Evolutionary conservation across 2,888 invertebrate species (phyloP).

Genomic region (Cecidostiba fungosa): DNA sequence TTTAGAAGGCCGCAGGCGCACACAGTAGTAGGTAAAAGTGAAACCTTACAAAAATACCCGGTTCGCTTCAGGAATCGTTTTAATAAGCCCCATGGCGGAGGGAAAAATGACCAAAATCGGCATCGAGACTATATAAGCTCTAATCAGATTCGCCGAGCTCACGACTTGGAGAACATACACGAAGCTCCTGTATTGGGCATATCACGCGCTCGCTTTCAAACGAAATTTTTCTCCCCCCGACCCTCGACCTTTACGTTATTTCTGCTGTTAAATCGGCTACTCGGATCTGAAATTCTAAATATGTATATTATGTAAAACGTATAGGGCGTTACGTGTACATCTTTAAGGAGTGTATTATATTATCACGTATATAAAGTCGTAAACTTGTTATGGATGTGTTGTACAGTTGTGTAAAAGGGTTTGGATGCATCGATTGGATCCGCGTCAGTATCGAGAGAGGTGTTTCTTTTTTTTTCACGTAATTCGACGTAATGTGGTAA

Average conservation of each 20-base stretch:
- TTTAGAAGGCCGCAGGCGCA: not conserved
- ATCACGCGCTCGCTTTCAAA: not conserved
- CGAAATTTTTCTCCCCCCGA: not conserved
- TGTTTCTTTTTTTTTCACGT: not conserved
- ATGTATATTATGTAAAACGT: no score
- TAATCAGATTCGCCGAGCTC: constrained; percentile 39
- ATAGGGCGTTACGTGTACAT: no score
- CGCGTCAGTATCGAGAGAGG: not conserved
- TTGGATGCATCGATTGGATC: not conserved
- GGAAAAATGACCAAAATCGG: constrained; percentile 15
- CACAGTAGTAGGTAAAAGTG: not conserved
- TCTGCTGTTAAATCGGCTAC: not conserved
- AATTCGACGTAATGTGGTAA: constrained; percentile 7
- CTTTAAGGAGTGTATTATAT: no score
- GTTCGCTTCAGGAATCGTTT: not conserved
- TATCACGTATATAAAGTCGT: not conserved
- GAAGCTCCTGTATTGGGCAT: not conserved
- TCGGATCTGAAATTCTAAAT: no score
- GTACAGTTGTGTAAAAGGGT: not conserved
- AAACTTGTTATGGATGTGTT: not conserved
- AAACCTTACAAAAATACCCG: not conserved
- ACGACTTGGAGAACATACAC: not conserved
- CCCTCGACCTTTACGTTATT: not conserved
- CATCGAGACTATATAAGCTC: not conserved
- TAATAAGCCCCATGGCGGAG: not conserved